phyloP scores from a whole-genome alignment of 2,113 vertebrate species.

The Seriola dumerili region DNA sequence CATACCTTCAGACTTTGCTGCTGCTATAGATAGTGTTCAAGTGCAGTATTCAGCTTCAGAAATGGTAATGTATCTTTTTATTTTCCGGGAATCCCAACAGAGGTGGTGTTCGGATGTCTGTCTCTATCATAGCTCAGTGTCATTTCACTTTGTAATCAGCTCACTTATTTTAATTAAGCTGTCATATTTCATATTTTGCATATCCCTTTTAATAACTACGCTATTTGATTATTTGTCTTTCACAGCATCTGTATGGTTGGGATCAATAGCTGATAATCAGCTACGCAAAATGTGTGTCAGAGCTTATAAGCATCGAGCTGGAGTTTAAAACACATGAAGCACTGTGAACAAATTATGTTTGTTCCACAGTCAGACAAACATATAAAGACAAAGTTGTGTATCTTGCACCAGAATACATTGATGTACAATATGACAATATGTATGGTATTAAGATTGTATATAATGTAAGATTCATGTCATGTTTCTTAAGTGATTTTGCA shows the following conservation, averaged over 20 bases:
- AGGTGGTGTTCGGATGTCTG: constrained; percentile 39
- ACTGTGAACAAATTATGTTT: constrained; percentile 22
- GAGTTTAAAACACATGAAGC: constrained; percentile 25
- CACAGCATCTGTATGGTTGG: constrained; percentile 40
- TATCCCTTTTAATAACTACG: constrained; percentile 43
- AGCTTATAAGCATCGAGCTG: constrained; percentile 48
- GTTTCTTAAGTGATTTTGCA: too few relatives aligned
- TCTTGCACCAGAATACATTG: background rate
- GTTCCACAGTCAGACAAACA: constrained; percentile 7
- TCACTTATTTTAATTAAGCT: constrained; percentile 56
- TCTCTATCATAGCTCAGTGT: constrained; percentile 31
- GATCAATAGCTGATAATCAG: constrained; percentile 62
- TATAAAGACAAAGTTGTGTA: background rate
- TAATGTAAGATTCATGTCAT: background rate
- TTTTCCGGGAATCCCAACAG: constrained; percentile 22
- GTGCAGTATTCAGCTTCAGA: constrained; percentile 10
- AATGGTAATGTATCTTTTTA: constrained; percentile 11
- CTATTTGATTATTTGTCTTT: constrained; percentile 55
- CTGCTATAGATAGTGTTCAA: constrained; percentile 11
- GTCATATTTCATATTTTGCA: constrained; percentile 55
- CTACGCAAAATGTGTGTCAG: constrained; percentile 44
- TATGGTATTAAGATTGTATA: background rate
- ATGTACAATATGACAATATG: background rate
- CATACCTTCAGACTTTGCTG: background rate
- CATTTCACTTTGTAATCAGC: constrained; percentile 49